Percentiles rank a stretch among this genome's conserved stretches.
phyloP scores from a whole-genome alignment of 2,113 vertebrate species.

The Cromileptes altivelis region DNA sequence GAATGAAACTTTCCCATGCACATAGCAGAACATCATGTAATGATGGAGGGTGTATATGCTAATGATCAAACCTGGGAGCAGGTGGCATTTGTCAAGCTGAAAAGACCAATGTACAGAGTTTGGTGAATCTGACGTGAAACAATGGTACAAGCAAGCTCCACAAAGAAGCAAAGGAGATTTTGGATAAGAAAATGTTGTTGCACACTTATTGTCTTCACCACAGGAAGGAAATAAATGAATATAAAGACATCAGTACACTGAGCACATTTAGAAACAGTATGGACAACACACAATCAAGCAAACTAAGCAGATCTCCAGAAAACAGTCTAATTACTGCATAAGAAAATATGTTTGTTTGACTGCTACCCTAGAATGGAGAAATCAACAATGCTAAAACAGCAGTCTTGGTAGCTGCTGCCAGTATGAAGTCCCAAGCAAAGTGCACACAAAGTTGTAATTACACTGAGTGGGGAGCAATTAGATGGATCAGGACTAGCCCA shows the following conservation, averaged over 20 bases:
- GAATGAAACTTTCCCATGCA: neutral
- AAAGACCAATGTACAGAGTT: neutral
- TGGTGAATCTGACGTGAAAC: neutral
- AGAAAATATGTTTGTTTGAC: constrained; percentile 4
- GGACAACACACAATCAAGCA: neutral
- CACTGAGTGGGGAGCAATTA: constrained; percentile 69
- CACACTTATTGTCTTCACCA: neutral
- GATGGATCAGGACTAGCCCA: constrained; percentile 46
- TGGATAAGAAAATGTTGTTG: neutral
- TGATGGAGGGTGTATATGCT: neutral
- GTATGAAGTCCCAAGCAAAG: constrained; percentile 54
- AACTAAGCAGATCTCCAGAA: constrained; percentile 15
- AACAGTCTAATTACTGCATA: constrained; percentile 24
- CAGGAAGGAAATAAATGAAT: neutral
- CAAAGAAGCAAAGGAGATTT: neutral
- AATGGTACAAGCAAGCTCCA: neutral
- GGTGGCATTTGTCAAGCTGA: neutral
- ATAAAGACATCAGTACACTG: constrained; percentile 5
- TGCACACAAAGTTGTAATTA: constrained; percentile 69
- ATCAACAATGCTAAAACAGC: constrained; percentile 52
- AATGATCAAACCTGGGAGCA: neutral
- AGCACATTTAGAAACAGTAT: neutral
- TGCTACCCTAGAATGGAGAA: constrained; percentile 11
- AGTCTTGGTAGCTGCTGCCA: constrained; percentile 17
- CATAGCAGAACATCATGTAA: neutral